Evolutionary conservation across 2,113 vertebrate species (phyloP).

Genomic region (Carlito syrichta): DNA sequence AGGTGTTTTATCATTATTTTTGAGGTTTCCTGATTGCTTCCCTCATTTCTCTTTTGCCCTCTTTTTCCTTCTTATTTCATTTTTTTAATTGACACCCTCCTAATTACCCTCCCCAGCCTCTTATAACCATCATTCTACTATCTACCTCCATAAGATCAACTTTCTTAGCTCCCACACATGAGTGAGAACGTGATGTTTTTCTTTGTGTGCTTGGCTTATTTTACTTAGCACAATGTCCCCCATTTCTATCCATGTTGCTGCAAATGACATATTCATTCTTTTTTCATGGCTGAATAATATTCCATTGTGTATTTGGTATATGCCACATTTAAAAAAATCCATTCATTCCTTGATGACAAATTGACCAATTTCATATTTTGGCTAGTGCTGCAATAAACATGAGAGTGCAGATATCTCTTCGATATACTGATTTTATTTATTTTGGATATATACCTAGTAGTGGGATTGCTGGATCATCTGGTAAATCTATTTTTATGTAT

Average conservation of each 20-base stretch:
- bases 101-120: not conserved
- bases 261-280: not conserved
- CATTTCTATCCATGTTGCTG: not conserved
- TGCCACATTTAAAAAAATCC: not conserved
- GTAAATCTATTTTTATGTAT: not conserved
- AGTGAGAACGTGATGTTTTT: not conserved
- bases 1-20: not conserved
- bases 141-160: not conserved
- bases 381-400: not conserved
- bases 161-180: not conserved
- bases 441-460: not conserved
- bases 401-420: not conserved
- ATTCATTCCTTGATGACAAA: not conserved
- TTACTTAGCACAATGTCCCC: not conserved
- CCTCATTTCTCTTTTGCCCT: not conserved
- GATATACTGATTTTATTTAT: not conserved
- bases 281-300: not conserved
- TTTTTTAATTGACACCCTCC: not conserved
- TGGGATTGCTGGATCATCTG: not conserved
- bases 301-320: not conserved
- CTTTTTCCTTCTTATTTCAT: not conserved
- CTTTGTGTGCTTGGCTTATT: not conserved
- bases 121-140: not conserved
- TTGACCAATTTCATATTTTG: not conserved
- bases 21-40: not conserved